phyloP scores from a whole-genome alignment of 2,888 invertebrate species.

The Margaritifera margaritifera region DNA sequence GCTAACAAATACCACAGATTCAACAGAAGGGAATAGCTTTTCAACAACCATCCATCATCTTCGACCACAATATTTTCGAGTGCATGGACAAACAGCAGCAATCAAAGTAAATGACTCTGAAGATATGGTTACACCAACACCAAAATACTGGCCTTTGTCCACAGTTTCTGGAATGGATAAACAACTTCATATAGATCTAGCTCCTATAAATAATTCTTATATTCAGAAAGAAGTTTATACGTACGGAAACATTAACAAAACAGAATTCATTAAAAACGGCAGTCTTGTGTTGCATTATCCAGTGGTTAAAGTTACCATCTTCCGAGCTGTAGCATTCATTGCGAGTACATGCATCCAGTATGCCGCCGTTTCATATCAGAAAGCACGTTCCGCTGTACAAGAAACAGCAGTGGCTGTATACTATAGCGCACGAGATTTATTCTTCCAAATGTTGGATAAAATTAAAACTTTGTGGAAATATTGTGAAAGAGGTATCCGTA shows the following conservation, averaged over 20 bases:
- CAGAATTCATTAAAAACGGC: constrained; percentile 1
- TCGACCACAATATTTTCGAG: too few relatives aligned
- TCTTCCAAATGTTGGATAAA: constrained; percentile 23
- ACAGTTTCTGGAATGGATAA: too few relatives aligned
- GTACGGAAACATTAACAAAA: background rate
- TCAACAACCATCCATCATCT: too few relatives aligned
- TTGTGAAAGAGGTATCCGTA: constrained; percentile 31
- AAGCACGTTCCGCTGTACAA: constrained; percentile 28
- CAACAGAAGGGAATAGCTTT: too few relatives aligned
- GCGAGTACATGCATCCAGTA: constrained; percentile 19
- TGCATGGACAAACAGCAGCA: too few relatives aligned
- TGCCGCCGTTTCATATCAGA: constrained; percentile 29
- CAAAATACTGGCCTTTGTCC: too few relatives aligned
- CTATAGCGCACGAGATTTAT: constrained; percentile 13
- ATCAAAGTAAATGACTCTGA: too few relatives aligned
- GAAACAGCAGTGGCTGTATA: constrained; percentile 27
- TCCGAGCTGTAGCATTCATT: constrained; percentile 9
- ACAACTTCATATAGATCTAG: too few relatives aligned
- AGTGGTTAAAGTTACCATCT: constrained; percentile 30
- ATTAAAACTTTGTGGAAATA: constrained; percentile 34
- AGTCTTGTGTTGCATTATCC: constrained; percentile 4
- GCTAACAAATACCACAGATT: too few relatives aligned
- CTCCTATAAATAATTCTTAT: too few relatives aligned
- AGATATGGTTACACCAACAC: too few relatives aligned
- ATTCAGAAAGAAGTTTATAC: background rate